These are phyloP conservation scores for Synodontis membranacea DNA, from an alignment of 2,113 vertebrate genomes.

Conservation along the genomic window DNA sequence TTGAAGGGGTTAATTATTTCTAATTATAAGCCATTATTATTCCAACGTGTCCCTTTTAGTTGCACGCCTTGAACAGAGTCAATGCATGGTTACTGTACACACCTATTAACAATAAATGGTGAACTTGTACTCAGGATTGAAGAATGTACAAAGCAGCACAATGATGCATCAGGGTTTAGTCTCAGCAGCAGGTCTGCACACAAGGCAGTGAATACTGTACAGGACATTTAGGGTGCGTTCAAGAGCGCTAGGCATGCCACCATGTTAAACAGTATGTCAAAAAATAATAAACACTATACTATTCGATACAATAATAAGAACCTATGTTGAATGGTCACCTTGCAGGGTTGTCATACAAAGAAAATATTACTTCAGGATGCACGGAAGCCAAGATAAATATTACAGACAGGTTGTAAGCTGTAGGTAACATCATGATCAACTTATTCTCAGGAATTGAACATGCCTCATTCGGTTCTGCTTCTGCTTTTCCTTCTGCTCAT, in stretches of 20 bases:
- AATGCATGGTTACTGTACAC: background rate
- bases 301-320: background rate
- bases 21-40: background rate
- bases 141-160: background rate
- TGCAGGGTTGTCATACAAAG: background rate
- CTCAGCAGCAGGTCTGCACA: background rate
- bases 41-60: background rate
- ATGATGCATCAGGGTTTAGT: background rate
- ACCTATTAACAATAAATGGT: background rate
- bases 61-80: background rate
- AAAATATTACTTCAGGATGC: background rate
- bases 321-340: background rate
- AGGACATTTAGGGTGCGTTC: background rate
- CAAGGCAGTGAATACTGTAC: background rate
- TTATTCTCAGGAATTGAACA: background rate
- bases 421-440: background rate
- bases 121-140: background rate
- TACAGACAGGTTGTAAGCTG: background rate
- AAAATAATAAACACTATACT: background rate
- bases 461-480: background rate
- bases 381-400: background rate
- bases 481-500: background rate
- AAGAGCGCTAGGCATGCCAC: conserved; percentile 2
- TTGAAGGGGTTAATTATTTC: background rate
- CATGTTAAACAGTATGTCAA: background rate